phyloP scores from a whole-genome alignment of 2,888 invertebrate genomes.

The Drosophila algonquin region DNA sequence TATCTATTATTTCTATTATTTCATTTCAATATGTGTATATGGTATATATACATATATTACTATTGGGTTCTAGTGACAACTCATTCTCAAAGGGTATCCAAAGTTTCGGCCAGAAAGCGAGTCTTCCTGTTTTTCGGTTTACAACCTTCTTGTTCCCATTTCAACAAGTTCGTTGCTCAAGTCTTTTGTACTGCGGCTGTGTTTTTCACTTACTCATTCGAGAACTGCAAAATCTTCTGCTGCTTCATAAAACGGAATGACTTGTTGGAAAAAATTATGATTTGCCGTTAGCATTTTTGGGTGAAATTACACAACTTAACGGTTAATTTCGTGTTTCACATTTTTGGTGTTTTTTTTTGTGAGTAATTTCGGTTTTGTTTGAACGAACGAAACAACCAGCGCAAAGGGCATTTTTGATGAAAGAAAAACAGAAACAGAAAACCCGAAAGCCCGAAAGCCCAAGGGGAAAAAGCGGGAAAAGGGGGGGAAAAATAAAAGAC shows the following conservation, averaged over 20 bases:
- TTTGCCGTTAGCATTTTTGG: constrained; percentile 51
- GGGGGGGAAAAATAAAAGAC: constrained; percentile 17
- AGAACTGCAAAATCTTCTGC: constrained; percentile 33
- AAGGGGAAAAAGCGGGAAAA: background rate
- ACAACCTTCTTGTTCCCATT: constrained; percentile 49
- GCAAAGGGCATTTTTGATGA: constrained; percentile 45
- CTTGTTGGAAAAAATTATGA: constrained; percentile 44
- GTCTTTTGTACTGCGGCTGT: constrained; percentile 52
- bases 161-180: constrained; percentile 57
- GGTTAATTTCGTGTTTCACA: constrained; percentile 65
- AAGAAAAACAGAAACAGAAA: constrained; percentile 31
- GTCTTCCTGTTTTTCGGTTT: constrained; percentile 7
- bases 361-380: constrained; percentile 46
- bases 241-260: constrained; percentile 61
- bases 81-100: background rate
- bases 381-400: constrained; percentile 37
- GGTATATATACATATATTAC: no score
- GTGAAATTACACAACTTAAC: constrained; percentile 73
- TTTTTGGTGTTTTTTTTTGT: constrained; percentile 43
- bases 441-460: constrained; percentile 2
- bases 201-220: constrained; percentile 21
- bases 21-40: no score
- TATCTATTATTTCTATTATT: no score
- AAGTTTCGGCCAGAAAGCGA: background rate
- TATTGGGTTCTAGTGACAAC: no score